Base-by-base conservation (phyloP, 2,888 invertebrate species). In the Zaprionus obscuricornis region DNA sequence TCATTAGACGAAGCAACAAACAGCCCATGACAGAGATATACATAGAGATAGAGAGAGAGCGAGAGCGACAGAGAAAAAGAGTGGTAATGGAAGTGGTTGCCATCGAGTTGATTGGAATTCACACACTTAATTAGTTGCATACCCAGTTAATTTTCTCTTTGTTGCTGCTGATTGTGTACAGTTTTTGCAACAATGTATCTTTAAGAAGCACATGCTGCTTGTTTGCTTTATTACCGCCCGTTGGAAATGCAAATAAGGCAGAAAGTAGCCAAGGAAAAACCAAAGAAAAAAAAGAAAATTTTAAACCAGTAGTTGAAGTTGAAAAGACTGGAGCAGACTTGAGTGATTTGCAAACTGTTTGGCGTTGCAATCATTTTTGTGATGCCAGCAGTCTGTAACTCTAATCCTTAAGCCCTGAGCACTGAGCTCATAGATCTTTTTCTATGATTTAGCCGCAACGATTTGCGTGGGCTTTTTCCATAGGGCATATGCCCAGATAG, bases 91-190 rank as follows among this genome's bases (percentile, higher is more conserved):
- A 17, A 37, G 37, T 37, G 37, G 2, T 57, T 46, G 56, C 43
- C 51, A 59, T 39, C 16, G 46, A 60, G 55, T 74, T 71, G 71
- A 84, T 78, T 71, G 84, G 84, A 84, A 84, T 82, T 78, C 84
- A 71, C 74, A 75, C 84, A 84, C 81, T 82, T 81, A 82, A 82
- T 82, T 84, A 82, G 84, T 60, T 65, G 50, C 55, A 66, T 70
- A 62, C 63, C 60, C 66, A 70, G 70, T 70, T 70, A 70, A 70
- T 69, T 69, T 69, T 27, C 49, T 49, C 56, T 66, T 69, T 69
- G 67, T 67, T 34, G 54, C 45, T 57, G 56, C 47, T 75, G 64
- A 59, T 83, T 78, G 55, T 63, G 45, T 26, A 37, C 31, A 50
- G 45, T 64, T 58, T 62, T 50, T 54, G 52, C 31, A 27, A 43